phyloP scores from a whole-genome alignment of 2,888 invertebrate genomes.

The Apantesis nais region DNA sequence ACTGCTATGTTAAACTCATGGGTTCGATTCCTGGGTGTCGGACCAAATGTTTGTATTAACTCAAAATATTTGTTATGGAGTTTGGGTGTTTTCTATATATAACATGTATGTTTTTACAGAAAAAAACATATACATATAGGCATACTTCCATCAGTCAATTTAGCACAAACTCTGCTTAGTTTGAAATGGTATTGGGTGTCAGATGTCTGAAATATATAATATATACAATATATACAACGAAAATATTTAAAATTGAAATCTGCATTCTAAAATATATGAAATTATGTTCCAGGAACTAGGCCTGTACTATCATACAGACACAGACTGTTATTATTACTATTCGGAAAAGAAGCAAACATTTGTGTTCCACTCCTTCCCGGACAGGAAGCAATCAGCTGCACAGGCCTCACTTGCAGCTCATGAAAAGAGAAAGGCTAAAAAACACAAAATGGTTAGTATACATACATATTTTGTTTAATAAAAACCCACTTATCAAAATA shows the following conservation, averaged over 20 bases:
- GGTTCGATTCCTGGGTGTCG: too few species aligned
- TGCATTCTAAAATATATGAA: not conserved
- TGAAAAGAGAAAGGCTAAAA: conserved; percentile 70
- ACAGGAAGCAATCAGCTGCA: conserved; percentile 68
- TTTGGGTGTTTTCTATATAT: too few species aligned
- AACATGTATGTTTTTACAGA: too few species aligned
- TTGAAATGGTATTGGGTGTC: too few species aligned
- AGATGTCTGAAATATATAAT: too few species aligned
- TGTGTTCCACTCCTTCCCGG: conserved; percentile 92
- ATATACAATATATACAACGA: too few species aligned
- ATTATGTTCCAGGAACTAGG: conserved; percentile 89
- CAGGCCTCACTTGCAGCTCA: conserved; percentile 61
- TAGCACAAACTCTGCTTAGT: too few species aligned
- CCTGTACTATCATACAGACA: conserved; percentile 95
- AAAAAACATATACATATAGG: too few species aligned
- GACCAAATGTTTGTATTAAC: too few species aligned
- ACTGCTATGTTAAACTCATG: too few species aligned
- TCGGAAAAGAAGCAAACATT: conserved; percentile 91
- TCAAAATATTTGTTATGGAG: too few species aligned
- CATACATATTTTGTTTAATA: not conserved
- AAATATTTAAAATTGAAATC: not conserved
- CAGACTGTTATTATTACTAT: conserved; percentile 93
- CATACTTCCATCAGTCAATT: too few species aligned
- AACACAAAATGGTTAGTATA: conserved; percentile 67
- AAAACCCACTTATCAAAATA: not conserved